Evolutionary conservation across 2,797 vertebrate genomes (phyloP).

Genomic region (Rhynchotus rufescens): DNA sequence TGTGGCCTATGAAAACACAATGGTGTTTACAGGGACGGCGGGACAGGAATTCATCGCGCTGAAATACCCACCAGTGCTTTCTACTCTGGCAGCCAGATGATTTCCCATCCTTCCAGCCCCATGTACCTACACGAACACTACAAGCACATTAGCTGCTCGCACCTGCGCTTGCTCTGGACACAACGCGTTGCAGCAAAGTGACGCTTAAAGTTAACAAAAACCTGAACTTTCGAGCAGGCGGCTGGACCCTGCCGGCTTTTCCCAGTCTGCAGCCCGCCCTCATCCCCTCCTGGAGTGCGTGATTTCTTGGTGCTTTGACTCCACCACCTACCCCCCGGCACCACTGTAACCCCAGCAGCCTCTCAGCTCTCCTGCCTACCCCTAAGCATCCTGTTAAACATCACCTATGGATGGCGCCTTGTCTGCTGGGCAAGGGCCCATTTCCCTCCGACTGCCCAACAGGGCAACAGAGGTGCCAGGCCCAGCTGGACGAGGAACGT

Average conservation of each 20-base stretch:
- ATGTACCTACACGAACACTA: neutral
- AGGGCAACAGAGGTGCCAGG: fast-evolving
- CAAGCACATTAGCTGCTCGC: fast-evolving
- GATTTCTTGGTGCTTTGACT: neutral
- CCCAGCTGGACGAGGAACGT: neutral
- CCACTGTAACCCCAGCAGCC: neutral
- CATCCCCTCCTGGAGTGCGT: neutral
- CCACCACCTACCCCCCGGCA: neutral
- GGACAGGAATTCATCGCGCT: conserved; percentile 42
- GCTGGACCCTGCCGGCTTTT: fast-evolving
- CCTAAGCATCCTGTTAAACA: neutral
- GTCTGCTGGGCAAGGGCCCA: neutral
- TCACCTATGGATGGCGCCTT: neutral
- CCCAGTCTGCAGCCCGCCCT: fast-evolving
- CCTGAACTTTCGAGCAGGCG: neutral
- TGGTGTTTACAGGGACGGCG: conserved; percentile 48
- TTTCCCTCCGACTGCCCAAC: fast-evolving
- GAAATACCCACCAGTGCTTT: conserved; percentile 46
- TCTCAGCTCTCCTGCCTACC: fast-evolving
- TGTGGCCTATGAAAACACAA: conserved; percentile 66
- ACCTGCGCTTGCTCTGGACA: neutral
- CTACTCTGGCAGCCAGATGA: neutral
- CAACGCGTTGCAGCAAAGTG: fast-evolving
- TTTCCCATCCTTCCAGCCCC: neutral
- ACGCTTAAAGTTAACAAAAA: neutral